Evolutionary conservation across 2,888 invertebrate genomes (phyloP), one percentile per base, ranked within the genome.

Genomic region (Rugalucina vietnamica): DNA sequence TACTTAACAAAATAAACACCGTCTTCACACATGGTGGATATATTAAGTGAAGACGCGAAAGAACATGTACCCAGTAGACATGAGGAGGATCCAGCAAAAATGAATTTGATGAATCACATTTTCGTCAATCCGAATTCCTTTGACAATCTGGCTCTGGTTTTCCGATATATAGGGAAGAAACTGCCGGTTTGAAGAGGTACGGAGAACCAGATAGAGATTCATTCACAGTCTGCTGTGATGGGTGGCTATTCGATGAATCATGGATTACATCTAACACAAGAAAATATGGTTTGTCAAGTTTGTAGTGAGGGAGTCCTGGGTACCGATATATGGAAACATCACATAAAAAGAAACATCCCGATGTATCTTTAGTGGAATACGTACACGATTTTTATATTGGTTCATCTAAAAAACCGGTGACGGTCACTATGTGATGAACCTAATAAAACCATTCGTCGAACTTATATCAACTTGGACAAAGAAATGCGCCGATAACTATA

Each of bases 371-470:
- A 4, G 24, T 73, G 8, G 3, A 54, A 12, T 70, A 73, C 37
- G 8, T 73, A 2, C 8, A 32, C n/a, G 79, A 79, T 37, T 73
- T 79, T 65, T 73, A n/a, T n/a, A 79, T 39, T 79, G 79, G 79
- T 60, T 79, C 3, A 29, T 37, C 24, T 5, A 60, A 8, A 27
- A 73, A 24, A 57, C 73, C 32, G 79, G 57, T 39, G 50, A 72
- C 27, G 78, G 72, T 10, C 78, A 78, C 29, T 78, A 72, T 57
- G 78, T 72, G 60, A 71, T 79, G 79, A 79, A 79, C 36, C 32
- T 77, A 18, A 24, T 69, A 60, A 10, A 65, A 32, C 37, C 57
- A 50, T n/a, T 34, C 71, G 37, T 60, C 72, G 43, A n/a, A 69
- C 21, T 60, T 80, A 5, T 57, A 27, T n/a, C 65, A 73, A 32